Evolutionary conservation across 1,140 invertebrate genomes (phyloP).

Genomic region (Wasmannia auropunctata): DNA sequence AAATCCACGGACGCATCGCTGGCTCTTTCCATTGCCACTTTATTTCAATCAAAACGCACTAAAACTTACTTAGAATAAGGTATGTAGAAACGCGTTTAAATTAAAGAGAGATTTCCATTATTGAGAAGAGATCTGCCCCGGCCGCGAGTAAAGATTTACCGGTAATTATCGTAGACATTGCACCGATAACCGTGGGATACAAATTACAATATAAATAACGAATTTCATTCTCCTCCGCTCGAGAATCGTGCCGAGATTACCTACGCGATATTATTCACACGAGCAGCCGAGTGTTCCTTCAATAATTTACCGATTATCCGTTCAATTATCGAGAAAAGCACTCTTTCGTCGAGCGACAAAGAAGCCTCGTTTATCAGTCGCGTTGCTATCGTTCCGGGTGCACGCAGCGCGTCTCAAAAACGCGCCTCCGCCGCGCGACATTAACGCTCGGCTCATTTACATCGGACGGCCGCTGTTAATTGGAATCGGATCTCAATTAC

Average conservation of each 20-base stretch:
- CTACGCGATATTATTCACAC: constrained; percentile 41
- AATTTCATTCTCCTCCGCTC: background rate
- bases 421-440: constrained; percentile 32
- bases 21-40: background rate
- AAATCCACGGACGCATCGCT: constrained; percentile 78
- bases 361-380: background rate
- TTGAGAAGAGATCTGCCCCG: background rate
- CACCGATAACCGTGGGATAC: background rate
- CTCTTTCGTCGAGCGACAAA: constrained; percentile 34
- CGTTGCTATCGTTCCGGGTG: constrained; percentile 11
- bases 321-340: constrained; percentile 42
- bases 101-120: constrained; percentile 1
- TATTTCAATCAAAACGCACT: constrained; percentile 15
- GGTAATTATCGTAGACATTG: constrained; percentile 31
- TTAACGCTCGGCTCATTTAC: constrained; percentile 66
- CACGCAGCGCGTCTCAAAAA: constrained; percentile 33
- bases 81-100: background rate
- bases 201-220: constrained; percentile 42
- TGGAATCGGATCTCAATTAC: constrained; percentile 80
- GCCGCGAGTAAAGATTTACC: constrained; percentile 15
- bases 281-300: background rate
- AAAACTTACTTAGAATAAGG: background rate
- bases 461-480: constrained; percentile 69
- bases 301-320: constrained; percentile 48
- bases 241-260: constrained; percentile 16